phyloP scores from a whole-genome alignment of 2,888 invertebrate species.

The Ophion ventricosus region DNA sequence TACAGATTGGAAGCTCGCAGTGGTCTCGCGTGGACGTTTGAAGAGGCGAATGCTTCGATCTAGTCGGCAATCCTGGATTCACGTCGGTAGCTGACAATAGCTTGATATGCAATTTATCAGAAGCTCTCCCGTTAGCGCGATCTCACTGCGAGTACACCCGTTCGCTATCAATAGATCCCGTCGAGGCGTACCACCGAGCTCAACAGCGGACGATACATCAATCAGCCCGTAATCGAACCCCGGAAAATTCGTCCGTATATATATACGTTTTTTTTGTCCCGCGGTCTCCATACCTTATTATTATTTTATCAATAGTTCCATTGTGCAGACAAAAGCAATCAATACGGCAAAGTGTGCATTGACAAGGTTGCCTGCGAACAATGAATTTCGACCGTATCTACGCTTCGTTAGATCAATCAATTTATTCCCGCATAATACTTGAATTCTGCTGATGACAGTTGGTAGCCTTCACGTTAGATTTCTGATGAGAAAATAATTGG shows the following conservation, averaged over 20 bases:
- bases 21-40: slow-evolving; percentile 13
- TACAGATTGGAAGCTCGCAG: slow-evolving; percentile 3
- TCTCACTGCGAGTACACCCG: slow-evolving; percentile 22
- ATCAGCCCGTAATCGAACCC: slow-evolving; percentile 35
- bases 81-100: slow-evolving; percentile 17
- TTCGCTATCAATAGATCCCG: slow-evolving; percentile 27
- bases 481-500: slow-evolving; percentile 69
- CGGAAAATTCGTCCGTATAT: slow-evolving; percentile 26
- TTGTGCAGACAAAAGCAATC: slow-evolving; percentile 28
- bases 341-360: slow-evolving; percentile 20
- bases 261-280: slow-evolving; percentile 3
- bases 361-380: slow-evolving; percentile 16
- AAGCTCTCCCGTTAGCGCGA: slow-evolving; percentile 9
- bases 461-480: slow-evolving; percentile 44
- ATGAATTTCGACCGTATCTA: slow-evolving; percentile 36
- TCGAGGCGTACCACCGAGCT: slow-evolving; percentile 19
- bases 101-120: slow-evolving; percentile 39
- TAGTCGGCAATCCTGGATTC: background rate
- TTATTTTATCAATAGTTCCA: slow-evolving; percentile 20
- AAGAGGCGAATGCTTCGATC: slow-evolving; percentile 5
- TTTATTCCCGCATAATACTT: slow-evolving; percentile 35
- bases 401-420: slow-evolving; percentile 55
- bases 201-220: slow-evolving; percentile 35
- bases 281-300: background rate
- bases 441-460: slow-evolving; percentile 45